Percentiles rank a stretch among this genome's conserved stretches.
Conservation (phyloP, 2,113 vertebrate species). For the Syngnathus scovelli region DNA sequence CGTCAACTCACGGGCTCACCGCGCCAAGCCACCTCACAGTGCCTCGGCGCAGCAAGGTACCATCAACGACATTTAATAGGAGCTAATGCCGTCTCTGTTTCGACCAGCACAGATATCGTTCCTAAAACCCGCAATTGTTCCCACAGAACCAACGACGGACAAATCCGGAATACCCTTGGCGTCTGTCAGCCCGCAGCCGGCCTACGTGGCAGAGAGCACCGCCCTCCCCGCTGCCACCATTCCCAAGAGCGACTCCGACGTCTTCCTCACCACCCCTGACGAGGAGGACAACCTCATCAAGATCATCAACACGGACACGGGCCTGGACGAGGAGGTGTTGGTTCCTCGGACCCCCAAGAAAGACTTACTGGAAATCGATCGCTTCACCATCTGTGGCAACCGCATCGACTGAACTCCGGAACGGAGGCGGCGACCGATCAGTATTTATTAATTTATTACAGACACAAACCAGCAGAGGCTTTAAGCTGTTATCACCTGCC, state of each 20-base stretch:
- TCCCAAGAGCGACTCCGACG: conserved; percentile 86
- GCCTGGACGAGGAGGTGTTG: conserved; percentile 76
- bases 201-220: conserved; percentile 66
- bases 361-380: conserved; percentile 94
- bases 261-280: conserved; percentile 91
- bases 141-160: conserved; percentile 64
- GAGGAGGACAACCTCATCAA: conserved; percentile 79
- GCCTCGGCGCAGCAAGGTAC: conserved; percentile 51
- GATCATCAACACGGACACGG: conserved; percentile 52
- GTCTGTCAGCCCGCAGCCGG: conserved; percentile 74
- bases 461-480: conserved; percentile 53
- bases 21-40: conserved; percentile 65
- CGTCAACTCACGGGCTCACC: conserved; percentile 73
- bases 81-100: too few relatives aligned
- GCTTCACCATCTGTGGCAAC: conserved; percentile 98
- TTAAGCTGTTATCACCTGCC: conserved; percentile 45
- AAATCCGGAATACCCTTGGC: conserved; percentile 68
- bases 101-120: neutral
- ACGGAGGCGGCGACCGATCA: conserved; percentile 18
- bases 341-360: conserved; percentile 85
- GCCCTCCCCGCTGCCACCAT: conserved; percentile 67
- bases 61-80: neutral
- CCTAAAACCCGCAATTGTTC: neutral
- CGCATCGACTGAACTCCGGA: conserved; percentile 83
- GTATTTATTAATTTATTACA: conserved; percentile 73